Conservation (phyloP, 37 sponge, comb jelly and placozoan species). For the Geodia barretti region DNA sequence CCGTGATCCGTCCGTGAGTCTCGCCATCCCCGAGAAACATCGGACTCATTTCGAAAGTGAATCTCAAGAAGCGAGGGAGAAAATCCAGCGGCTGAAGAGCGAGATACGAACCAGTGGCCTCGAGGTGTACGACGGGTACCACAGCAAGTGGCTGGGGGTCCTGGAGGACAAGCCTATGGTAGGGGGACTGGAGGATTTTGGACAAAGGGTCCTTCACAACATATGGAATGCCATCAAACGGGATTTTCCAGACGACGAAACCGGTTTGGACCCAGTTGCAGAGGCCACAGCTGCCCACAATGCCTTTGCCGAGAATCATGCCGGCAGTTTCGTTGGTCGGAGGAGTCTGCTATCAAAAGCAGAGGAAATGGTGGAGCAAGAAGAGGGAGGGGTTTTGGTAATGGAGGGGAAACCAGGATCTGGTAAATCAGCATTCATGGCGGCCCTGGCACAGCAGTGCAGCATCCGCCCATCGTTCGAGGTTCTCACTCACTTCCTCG, state of each 20-base stretch:
- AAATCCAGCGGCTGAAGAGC: slow-evolving; percentile 79
- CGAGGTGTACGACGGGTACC: slow-evolving; percentile 88
- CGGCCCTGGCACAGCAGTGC: slow-evolving; percentile 63
- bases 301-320: slow-evolving; percentile 62
- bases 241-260: slow-evolving; percentile 76
- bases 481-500: slow-evolving; percentile 83
- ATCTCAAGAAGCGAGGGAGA: slow-evolving; percentile 43
- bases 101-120: slow-evolving; percentile 74
- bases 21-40: slow-evolving; percentile 42
- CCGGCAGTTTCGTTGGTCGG: slow-evolving; percentile 70
- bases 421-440: slow-evolving; percentile 94
- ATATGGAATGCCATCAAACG: slow-evolving; percentile 91
- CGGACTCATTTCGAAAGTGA: slow-evolving; percentile 37
- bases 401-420: slow-evolving; percentile 84
- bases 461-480: not conserved
- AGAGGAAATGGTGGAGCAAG: slow-evolving; percentile 9
- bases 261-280: slow-evolving; percentile 37
- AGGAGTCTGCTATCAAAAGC: slow-evolving; percentile 57
- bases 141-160: slow-evolving; percentile 79
- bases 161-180: slow-evolving; percentile 82
- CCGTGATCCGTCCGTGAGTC: slow-evolving; percentile 62
- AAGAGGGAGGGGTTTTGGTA: slow-evolving; percentile 37
- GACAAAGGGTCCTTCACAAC: slow-evolving; percentile 82
- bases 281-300: slow-evolving; percentile 49
- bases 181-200: slow-evolving; percentile 86